Evolutionary conservation across 2,797 vertebrate genomes (phyloP), one percentile per base, ranked within the genome.

Genomic region (Furcifer pardalis): DNA sequence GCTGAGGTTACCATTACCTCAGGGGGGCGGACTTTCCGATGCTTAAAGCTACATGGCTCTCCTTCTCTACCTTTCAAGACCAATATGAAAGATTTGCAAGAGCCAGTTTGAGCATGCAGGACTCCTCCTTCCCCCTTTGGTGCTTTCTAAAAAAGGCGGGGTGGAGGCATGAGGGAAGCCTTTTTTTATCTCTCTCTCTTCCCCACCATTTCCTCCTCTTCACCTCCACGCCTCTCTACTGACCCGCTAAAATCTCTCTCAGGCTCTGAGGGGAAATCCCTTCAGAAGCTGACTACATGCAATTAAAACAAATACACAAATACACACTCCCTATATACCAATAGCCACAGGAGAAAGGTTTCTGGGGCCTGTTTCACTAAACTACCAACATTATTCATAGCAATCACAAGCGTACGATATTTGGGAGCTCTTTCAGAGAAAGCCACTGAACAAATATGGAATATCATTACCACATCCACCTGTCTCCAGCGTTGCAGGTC

Each of bases 1-100:
- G 63, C 87, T 78, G 93, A 93, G 96, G 95, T 92, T 93, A 91
- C 94, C 90, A 90, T 92, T 90, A 93, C 94, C 95, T 93, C 92
- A 85, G 92, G 93, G 91, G 93, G 95, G 95, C 93, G 91, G 94
- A 89, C 89, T 94, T 94, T 91, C 89, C 91, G 86, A 62, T 82
- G 73, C 85, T 95, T 92, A 92, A 94, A 93, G 93, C 79, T 81
- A 92, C 92, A 94, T 90, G 83, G 88, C 90, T 88, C 85, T 77
- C 90, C 83, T 84, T 84, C 73, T 79, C 74, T 3, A 76, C 62
- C 84, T 49, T 83, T 79, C 90, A 9, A 17, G 32, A 62, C 1
- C 75, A 74, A 79, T 59, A 69, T 60, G 63, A 59, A 52, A 74
- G 52, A 69, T 49, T 7, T 74, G 76, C 17, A 27, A 17, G 68